Base-by-base conservation (phyloP, 92 coral and sea anemone genomes). In the Phenganax subtilis region DNA sequence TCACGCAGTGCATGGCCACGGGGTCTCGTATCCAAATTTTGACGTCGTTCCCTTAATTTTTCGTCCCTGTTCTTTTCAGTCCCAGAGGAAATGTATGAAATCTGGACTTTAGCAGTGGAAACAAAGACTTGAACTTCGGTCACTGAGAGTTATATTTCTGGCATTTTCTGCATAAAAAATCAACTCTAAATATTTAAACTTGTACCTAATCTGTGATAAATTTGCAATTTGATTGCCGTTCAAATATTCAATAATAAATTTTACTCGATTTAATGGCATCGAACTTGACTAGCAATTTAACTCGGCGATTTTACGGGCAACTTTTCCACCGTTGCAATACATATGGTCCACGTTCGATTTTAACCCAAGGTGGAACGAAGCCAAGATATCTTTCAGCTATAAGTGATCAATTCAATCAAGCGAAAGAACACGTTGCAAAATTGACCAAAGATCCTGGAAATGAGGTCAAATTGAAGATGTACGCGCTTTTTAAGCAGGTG, bases 391-490 rank as follows among this genome's bases (percentile, higher is more conserved):
- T 88, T 14, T 84, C 82, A 30, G 80, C 75, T 17, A 57, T 85
- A 12, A 78, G 89, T 54, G 87, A 80, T 0, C 89, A 89, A 47
- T 94, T 94, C 72, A 83, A 88, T 69, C 84, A 88, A 52, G 97
- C 98, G 25, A 87, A 89, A 61, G 96, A 88, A 6, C 91, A 89
- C 28, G 90, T 90, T 2, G 84, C 85, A 55, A 90, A 88, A 10
- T 87, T 94, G n/a, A 92, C 89, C 69, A 90, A 94, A 20, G 98
- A 94, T 81, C 98, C 98, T 4, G 98, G 98, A 47, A 94, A 94
- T 77, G 98, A 91, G 16, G 89, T 83, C 31, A 94, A 94, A 72
- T 88, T 94, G 31, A 90, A 92, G 86, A 81, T 94, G 88, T 94
- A 94, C 80, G 98, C 91, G 63, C 91, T 94, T 57, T 94, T 94